Conservation (phyloP, 2,797 vertebrate species). For the Ceryle rudis region DNA sequence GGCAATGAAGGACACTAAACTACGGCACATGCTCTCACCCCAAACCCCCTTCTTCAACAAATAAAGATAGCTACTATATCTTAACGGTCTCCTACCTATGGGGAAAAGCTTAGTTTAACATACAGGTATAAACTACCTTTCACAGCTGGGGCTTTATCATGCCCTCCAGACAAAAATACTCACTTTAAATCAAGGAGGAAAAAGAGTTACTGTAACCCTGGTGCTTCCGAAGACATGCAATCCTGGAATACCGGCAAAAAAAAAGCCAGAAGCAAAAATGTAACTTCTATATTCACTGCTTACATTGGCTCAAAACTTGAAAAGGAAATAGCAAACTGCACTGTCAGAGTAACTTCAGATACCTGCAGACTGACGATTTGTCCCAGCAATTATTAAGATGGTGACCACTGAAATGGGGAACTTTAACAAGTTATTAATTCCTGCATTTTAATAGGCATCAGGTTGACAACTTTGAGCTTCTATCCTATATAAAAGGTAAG, state of each 20-base stretch:
- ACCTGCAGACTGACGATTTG: background rate
- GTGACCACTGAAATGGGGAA: background rate
- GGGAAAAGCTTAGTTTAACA: background rate
- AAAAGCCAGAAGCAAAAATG: background rate
- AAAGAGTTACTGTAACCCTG: background rate
- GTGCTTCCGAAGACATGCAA: background rate
- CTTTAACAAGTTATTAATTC: background rate
- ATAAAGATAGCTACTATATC: background rate
- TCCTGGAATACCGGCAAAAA: background rate
- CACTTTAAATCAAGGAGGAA: background rate
- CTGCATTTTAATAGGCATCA: background rate
- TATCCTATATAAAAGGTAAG: background rate
- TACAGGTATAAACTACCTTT: background rate
- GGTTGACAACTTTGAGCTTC: background rate
- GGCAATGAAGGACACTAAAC: background rate
- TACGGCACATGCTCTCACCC: background rate
- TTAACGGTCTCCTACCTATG: background rate
- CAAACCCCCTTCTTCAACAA: background rate
- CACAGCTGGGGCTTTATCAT: background rate
- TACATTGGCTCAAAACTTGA: background rate
- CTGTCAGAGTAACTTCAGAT: background rate
- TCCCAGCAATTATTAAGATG: background rate
- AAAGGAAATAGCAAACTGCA: background rate
- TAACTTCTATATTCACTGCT: background rate
- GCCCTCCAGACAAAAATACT: background rate